Evolutionary conservation across 2,797 vertebrate genomes (phyloP).

Genomic region (Caiman crocodilus): DNA sequence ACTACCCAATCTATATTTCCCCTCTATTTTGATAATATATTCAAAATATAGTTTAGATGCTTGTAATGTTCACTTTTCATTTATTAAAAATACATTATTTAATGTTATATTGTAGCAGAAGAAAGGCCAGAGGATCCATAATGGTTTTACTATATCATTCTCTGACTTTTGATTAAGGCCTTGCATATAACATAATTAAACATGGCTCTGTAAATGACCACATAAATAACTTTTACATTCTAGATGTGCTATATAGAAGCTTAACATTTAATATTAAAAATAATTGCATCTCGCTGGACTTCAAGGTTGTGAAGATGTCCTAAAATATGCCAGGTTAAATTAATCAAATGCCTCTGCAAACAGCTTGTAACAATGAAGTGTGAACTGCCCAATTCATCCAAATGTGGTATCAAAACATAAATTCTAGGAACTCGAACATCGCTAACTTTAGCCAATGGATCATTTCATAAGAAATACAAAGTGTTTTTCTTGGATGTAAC

Average conservation of each 20-base stretch:
- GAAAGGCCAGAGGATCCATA: background rate
- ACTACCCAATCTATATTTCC: background rate
- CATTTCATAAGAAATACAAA: background rate
- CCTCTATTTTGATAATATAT: background rate
- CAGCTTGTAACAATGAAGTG: background rate
- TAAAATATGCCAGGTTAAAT: background rate
- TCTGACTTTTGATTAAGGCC: background rate
- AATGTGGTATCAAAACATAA: background rate
- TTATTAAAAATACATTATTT: background rate
- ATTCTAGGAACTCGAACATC: background rate
- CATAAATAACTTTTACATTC: background rate
- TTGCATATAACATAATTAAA: background rate
- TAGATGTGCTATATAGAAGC: background rate
- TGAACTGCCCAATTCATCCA: background rate
- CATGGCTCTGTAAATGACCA: background rate
- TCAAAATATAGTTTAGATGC: background rate
- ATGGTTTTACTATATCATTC: background rate
- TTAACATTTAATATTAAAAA: background rate
- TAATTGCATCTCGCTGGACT: background rate
- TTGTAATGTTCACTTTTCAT: background rate
- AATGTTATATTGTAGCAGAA: background rate
- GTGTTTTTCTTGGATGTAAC: background rate
- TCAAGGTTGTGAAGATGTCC: background rate
- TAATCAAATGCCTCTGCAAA: accelerated
- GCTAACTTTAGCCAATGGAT: background rate